phyloP scores from a whole-genome alignment of 2,888 invertebrate genomes.

The Polydesmus complanatus region DNA sequence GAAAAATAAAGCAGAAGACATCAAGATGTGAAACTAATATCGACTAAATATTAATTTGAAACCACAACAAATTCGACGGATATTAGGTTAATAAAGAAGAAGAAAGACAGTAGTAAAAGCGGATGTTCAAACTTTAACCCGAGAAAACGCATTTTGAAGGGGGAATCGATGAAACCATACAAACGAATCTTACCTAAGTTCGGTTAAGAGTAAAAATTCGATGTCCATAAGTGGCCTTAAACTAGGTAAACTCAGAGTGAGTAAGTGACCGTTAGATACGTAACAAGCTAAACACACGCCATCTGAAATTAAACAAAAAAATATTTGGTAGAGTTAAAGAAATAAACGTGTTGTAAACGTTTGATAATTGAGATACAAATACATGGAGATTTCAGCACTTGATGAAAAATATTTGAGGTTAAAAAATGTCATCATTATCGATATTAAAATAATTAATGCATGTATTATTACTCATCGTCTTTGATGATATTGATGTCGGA shows the following conservation, averaged over 20 bases:
- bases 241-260: conserved; percentile 89
- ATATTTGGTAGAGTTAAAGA: not conserved
- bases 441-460: too few species aligned
- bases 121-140: not conserved
- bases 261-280: conserved; percentile 83
- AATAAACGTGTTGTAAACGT: conserved; percentile 3
- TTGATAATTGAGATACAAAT: too few species aligned
- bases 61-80: not conserved
- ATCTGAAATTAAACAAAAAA: conserved; percentile 46
- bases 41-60: too few species aligned
- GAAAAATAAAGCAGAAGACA: too few species aligned
- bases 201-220: conserved; percentile 84
- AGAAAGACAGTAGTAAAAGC: not conserved
- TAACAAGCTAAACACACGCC: conserved; percentile 89
- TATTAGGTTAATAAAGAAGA: not conserved
- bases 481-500: too few species aligned
- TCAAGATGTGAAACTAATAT: too few species aligned
- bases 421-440: too few species aligned
- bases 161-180: not conserved
- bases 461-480: too few species aligned
- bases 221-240: conserved; percentile 81
- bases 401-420: too few species aligned
- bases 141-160: not conserved
- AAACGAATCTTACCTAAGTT: conserved; percentile 58
- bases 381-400: too few species aligned